Base-by-base conservation (phyloP, 2,888 invertebrate species). In the Leptinotarsa haldemani region DNA sequence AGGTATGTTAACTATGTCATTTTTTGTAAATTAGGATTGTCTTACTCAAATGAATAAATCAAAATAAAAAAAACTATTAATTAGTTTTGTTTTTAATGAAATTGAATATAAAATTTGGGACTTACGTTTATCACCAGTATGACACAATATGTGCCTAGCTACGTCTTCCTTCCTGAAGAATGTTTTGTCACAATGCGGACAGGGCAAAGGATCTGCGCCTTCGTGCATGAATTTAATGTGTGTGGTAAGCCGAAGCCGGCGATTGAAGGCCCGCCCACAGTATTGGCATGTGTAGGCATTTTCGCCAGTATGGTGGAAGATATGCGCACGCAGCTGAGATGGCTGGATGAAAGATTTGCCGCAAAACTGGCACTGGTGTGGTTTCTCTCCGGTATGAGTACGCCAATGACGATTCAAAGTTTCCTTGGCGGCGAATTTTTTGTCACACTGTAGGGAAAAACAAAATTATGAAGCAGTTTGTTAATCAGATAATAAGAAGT, bases 281-380 rank as follows among this genome's bases (percentile, higher is more conserved):
- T 87, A 79, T 4, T 90, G 89, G 83, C 96, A 96, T 22, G 90
- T 88, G 83, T 90, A 93, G 15, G 92, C 92, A 80, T 90, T 90
- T 82, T 93, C 92, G 47, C 92, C 92, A 15, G 92, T 92, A 79
- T 96, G 93, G 83, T 93, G 93, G 82, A 93, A 93, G 77, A 94
- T 88, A 84, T 96, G 96, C 7, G 93, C 93, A 78, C 93, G 90
- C 50, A 96, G 88, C 84, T 96, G 96, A 9, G 93, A 91, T 13
- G 93, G 92, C 81, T 88, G 96, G 73, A 96, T 96, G 86, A 95
- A 96, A n/a, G 94, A 91, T 84, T 92, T 93, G 13, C 90, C 91
- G 84, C 96, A 96, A 81, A 90, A 89, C 61, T 89, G 85, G 84
- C 94, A 95, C 74, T 88, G 87, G 78, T 90, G 90, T 1, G 91